Conservation (phyloP, 1,140 invertebrate genomes). For the Drosophila micromelanica region DNA sequence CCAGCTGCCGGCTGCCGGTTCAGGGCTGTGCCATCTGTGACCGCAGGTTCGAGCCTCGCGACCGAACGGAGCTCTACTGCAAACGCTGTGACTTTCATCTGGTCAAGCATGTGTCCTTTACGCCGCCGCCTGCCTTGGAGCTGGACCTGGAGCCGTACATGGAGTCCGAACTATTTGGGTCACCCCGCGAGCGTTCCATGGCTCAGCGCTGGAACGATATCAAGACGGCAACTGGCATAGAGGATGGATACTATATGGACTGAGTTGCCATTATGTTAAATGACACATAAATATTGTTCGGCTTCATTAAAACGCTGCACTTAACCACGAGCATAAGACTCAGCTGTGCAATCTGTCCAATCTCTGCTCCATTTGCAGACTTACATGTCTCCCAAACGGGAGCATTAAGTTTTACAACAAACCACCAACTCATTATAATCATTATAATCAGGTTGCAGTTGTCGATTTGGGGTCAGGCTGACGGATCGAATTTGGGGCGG, state of each 20-base stretch:
- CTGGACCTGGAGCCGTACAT: conserved; percentile 6
- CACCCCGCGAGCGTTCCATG: conserved; percentile 6
- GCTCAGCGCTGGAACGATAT: conserved; percentile 41
- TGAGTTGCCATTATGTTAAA: neutral
- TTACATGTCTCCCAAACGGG: conserved; percentile 6
- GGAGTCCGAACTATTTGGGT: neutral
- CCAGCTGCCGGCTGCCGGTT: conserved; percentile 22
- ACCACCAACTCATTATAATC: too few relatives aligned
- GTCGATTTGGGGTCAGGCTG: conserved; percentile 10
- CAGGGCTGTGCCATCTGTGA: conserved; percentile 44
- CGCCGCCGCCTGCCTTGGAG: conserved; percentile 2
- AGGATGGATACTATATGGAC: conserved; percentile 10
- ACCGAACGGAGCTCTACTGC: conserved; percentile 25
- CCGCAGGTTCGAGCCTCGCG: conserved; percentile 37
- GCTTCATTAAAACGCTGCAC: neutral
- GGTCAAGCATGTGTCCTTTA: conserved; percentile 16
- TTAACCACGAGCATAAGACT: neutral
- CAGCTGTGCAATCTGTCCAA: conserved; percentile 8
- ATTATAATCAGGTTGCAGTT: conserved; percentile 38
- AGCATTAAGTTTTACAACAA: conserved; percentile 38
- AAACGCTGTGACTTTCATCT: conserved; percentile 53
- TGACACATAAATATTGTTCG: conserved; percentile 5
- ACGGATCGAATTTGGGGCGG: conserved; percentile 11
- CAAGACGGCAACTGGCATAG: conserved; percentile 31
- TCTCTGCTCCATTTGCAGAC: conserved; percentile 19